These are phyloP conservation scores for Pan troglodytes DNA, from an alignment of 2,113 vertebrate species.

Conservation along the genomic window DNA sequence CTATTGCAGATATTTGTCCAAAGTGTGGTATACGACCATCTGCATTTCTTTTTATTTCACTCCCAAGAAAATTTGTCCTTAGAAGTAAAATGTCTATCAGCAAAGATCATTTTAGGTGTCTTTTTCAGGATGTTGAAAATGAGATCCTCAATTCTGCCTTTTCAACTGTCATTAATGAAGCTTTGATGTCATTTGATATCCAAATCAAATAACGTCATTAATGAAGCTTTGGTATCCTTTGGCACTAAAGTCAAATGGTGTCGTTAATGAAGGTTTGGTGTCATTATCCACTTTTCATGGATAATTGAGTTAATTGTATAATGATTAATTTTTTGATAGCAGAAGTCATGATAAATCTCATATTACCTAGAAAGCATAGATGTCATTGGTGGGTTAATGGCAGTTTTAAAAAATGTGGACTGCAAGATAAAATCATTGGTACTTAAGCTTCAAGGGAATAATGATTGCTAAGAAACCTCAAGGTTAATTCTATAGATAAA, in stretches of 20 bases:
- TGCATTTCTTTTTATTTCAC: neutral
- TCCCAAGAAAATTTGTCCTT: neutral
- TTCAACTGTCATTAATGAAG: neutral
- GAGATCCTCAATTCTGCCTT: neutral
- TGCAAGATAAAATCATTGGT: neutral
- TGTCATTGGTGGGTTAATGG: neutral
- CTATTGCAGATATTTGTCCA: neutral
- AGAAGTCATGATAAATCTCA: neutral
- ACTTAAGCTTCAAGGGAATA: neutral
- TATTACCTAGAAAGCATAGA: neutral
- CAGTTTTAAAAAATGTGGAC: neutral
- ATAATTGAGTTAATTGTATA: slow-evolving; percentile 16
- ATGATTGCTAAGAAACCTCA: neutral
- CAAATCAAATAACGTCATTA: neutral
- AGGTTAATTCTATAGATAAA: neutral
- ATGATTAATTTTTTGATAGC: neutral
- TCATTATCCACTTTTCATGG: neutral
- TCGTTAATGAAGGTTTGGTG: neutral
- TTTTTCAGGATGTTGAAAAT: neutral
- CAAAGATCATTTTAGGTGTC: neutral
- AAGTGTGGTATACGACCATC: neutral
- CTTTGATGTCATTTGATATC: neutral
- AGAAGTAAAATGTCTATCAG: neutral
- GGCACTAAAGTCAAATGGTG: no score
- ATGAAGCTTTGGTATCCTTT: neutral